Base-by-base conservation (phyloP, 2,113 vertebrate genomes). In the Laticauda laticaudata region DNA sequence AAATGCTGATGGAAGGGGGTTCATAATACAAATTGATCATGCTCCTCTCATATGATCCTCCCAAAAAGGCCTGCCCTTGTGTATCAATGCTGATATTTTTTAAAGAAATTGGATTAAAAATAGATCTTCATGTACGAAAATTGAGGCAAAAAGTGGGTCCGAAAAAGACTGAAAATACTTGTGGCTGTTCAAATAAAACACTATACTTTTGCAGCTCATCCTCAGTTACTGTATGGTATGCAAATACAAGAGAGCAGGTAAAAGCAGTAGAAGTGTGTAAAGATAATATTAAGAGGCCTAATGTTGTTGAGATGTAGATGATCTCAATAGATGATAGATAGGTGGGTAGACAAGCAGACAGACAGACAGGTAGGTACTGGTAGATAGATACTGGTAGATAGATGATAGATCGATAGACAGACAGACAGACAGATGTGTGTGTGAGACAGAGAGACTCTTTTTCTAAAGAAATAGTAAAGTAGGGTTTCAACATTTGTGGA, bases 341-440 rank as follows among this genome's bases (percentile, higher is more conserved):
- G 54, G 18, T 54, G 3, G 54, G 15, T 4, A 3, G 57, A 24
- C 0, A 59, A 23, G 3, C 0, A 59, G 23, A 57, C 0, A 57
- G 56, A 57, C 0, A 23, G 20, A 53, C 1, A 53, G 51, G 8
- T 53, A 53, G 51, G 8, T 11, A 53, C 48, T 1, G 2, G 18
- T 18, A 18, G 54, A 18, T 55, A 18, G 54, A 18, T 54, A 0
- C 48, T 7, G 54, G 15, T 15, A 3, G 57, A 24, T 0, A 59
- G 57, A 9, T 0, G 54, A 55, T 3, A 56, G 20, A 21, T 21
- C 15, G 55, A 56, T 18, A 56, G 55, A 56, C 1, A 56, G 55
- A 56, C 1, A 56, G 55, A 56, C 3, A 55, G 14, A 18, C 3
- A 59, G 57, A 59, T 7, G 56, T 51, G 48, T 51, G 48, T 51